These are phyloP conservation scores for Troides aeacus DNA, from an alignment of 2,888 invertebrate genomes.

Conservation along the genomic window DNA sequence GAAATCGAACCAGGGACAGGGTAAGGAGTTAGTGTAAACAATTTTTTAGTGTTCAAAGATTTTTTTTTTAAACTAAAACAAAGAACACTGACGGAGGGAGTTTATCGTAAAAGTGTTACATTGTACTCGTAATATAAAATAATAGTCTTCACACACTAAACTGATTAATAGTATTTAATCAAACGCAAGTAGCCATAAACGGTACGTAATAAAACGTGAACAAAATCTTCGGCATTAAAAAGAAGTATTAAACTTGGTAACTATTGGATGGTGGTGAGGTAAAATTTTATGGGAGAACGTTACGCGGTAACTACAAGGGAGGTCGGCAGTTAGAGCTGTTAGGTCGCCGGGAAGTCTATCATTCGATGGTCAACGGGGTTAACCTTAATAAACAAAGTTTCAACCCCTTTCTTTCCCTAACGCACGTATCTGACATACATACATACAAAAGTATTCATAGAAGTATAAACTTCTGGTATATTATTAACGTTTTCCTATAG, in stretches of 20 bases:
- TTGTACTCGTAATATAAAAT: slow-evolving; percentile 10
- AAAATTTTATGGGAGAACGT: slow-evolving; percentile 54
- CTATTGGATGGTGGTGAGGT: slow-evolving; percentile 43
- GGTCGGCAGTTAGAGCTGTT: slow-evolving; percentile 18
- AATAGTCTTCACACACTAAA: slow-evolving; percentile 1
- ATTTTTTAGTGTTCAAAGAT: no score
- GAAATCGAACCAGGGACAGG: no score
- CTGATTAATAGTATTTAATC: slow-evolving; percentile 21
- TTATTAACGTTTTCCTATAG: no score
- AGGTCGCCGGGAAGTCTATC: slow-evolving; percentile 7
- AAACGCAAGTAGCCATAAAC: slow-evolving; percentile 17
- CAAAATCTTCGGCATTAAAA: slow-evolving; percentile 34
- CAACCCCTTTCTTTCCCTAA: no score
- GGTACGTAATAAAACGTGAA: slow-evolving; percentile 29
- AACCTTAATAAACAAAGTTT: no score
- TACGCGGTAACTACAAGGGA: slow-evolving; percentile 51
- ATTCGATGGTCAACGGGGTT: not conserved
- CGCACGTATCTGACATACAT: no score
- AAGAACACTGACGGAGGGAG: no score
- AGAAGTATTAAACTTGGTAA: slow-evolving; percentile 36
- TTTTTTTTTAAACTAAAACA: no score
- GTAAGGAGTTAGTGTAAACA: no score
- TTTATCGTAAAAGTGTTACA: slow-evolving; percentile 14
- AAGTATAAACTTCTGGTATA: no score
- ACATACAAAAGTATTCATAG: no score